These are phyloP conservation scores for Diuraphis noxia DNA, from an alignment of 1,140 invertebrate species.

Conservation along the genomic window DNA sequence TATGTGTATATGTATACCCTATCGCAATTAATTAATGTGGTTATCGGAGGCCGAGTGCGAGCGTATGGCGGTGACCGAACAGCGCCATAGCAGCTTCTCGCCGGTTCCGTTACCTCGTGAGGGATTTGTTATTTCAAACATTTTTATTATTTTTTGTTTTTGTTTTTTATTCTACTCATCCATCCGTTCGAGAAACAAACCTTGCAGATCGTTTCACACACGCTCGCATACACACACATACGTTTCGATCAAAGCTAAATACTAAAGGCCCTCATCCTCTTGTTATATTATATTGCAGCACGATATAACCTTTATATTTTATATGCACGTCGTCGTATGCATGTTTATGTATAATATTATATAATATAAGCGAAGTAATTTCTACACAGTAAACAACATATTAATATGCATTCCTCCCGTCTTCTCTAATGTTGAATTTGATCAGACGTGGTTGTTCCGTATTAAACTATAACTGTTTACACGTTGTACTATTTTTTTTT, in stretches of 20 bases:
- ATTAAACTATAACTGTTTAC: no score
- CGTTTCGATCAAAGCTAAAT: neutral
- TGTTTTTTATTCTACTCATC: neutral
- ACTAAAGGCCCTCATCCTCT: neutral
- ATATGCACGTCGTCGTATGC: neutral
- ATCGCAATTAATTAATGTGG: conserved; percentile 49
- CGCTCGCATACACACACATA: neutral
- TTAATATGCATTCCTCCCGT: neutral
- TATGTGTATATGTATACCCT: conserved; percentile 9
- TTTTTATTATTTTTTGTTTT: neutral
- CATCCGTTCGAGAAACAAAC: neutral
- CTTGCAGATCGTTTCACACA: neutral
- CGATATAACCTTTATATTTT: neutral
- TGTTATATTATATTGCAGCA: no score
- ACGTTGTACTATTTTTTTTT: no score
- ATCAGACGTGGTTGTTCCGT: neutral
- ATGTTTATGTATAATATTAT: neutral
- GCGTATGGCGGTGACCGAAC: neutral
- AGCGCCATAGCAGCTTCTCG: neutral
- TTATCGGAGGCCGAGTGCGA: conserved; percentile 38
- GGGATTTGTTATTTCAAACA: conserved; percentile 23
- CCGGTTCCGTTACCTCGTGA: neutral
- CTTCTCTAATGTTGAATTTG: neutral
- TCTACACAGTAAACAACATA: neutral
- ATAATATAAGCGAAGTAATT: neutral